A percentile compares a stretch with the other conserved stretches of the same genome.
These are phyloP conservation scores for Peromyscus maniculatus DNA, from an alignment of 2,113 vertebrate species.

Conservation along the genomic window DNA sequence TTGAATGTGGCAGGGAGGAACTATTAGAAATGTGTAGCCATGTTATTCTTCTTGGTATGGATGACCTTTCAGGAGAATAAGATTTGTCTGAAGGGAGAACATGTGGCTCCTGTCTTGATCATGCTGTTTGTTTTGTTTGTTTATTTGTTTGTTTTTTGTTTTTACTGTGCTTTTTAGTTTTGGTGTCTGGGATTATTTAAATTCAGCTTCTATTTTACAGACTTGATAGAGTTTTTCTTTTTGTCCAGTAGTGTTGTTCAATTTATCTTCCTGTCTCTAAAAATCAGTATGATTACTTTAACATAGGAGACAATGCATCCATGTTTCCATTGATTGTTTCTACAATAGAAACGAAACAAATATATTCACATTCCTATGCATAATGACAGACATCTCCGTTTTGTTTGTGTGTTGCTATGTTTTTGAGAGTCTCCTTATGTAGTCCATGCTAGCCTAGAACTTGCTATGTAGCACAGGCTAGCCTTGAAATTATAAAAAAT, in stretches of 20 bases:
- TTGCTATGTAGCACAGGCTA: neutral
- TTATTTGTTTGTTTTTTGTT: neutral
- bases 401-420: neutral
- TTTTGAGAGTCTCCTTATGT: neutral
- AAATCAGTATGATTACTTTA: neutral
- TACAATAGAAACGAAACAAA: neutral
- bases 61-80: fast-evolving
- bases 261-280: constrained; percentile 20
- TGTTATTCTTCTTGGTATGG: neutral
- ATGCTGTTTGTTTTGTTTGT: neutral
- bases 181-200: neutral
- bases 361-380: neutral
- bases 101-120: neutral
- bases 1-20: neutral
- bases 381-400: neutral
- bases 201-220: neutral
- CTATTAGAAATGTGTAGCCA: neutral
- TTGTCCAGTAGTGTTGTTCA: neutral
- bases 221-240: neutral
- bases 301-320: neutral
- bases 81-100: constrained; percentile 14
- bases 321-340: constrained; percentile 11
- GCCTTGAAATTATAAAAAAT: neutral
- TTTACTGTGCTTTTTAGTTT: neutral
- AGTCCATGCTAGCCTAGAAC: neutral